Evolutionary conservation across 2,797 vertebrate genomes (phyloP).

Genomic region (Gallirallus australis): DNA sequence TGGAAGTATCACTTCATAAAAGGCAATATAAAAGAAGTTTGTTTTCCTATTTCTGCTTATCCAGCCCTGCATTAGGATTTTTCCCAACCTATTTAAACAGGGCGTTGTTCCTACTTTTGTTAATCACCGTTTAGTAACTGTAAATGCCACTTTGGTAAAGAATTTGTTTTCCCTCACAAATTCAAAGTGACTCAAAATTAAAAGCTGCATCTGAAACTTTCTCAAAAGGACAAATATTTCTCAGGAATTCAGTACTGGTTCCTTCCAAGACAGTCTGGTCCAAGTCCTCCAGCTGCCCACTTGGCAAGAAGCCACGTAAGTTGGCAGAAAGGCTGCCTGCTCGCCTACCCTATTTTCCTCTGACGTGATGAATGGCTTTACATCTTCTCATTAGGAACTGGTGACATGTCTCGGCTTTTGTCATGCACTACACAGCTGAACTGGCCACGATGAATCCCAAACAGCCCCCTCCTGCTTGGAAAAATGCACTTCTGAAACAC

Average conservation of each 20-base stretch:
- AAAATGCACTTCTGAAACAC: neutral
- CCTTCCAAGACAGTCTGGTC: neutral
- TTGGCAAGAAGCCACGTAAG: neutral
- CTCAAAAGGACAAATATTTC: neutral
- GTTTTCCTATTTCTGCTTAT: neutral
- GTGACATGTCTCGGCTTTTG: constrained; percentile 26
- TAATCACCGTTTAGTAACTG: neutral
- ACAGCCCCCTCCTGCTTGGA: constrained; percentile 5
- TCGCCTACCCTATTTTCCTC: constrained; percentile 27
- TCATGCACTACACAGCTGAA: constrained; percentile 37
- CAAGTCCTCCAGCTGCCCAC: constrained; percentile 52
- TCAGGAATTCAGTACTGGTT: neutral
- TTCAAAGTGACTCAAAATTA: neutral
- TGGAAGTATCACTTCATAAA: neutral
- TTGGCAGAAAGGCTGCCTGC: constrained; percentile 41
- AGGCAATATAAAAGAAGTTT: neutral
- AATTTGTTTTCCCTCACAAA: neutral
- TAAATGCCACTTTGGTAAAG: neutral
- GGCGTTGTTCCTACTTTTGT: neutral
- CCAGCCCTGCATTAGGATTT: neutral
- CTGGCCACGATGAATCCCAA: constrained; percentile 13
- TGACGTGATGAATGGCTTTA: constrained; percentile 24
- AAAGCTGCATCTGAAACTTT: constrained; percentile 27
- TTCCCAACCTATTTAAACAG: neutral
- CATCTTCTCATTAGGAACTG: constrained; percentile 43